Evolutionary conservation across 1,140 invertebrate genomes (phyloP), one percentile per base, ranked within the genome.

Genomic region (Heliothis virescens): DNA sequence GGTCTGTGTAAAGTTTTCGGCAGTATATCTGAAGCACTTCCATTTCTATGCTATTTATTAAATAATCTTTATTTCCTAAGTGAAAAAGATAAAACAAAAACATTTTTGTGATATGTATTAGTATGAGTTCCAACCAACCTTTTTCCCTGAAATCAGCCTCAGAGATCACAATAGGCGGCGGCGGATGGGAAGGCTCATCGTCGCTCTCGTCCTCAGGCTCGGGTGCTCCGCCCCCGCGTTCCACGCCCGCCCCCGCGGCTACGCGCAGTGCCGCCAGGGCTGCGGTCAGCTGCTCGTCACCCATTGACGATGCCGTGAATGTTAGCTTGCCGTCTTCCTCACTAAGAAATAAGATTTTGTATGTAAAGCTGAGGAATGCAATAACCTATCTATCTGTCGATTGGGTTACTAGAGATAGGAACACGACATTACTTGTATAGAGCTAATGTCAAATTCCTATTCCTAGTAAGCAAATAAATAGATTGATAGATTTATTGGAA

Each of bases 71-170:
- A 26, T 26, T 26, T 26, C 21, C 21, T 26, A 26, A 26, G 21
- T 26, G 21, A 26, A 26, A 26, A 2, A 21, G 7, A 26, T 2
- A 21, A 16, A 21, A 21, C 16, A 18, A 59, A 59, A 9, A 11
- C 2, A n/a, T 3, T n/a, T 21, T 21, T 5, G 55, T 62, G 1
- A 16, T 34, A 34, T 34, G 59, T 26, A 26, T 26, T 1, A 26
- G 21, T 1, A 26, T 2, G 21, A 26, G 21, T 26, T 26, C 2
- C 21, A 26, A 26, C 21, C 21, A 18, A 94, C 94, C 94, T 87
- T 95, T 95, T 80, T 95, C 94, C 55, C 90, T 83, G 76, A 95
- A 93, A 73, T 94, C 92, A 0, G 92, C 91, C 79, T 95, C 94
- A 0, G 94, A 94, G 63, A 94, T 95, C 73, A 94, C 82, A 34